phyloP scores from a whole-genome alignment of 2,888 invertebrate species.

The Capitulum mitella region DNA sequence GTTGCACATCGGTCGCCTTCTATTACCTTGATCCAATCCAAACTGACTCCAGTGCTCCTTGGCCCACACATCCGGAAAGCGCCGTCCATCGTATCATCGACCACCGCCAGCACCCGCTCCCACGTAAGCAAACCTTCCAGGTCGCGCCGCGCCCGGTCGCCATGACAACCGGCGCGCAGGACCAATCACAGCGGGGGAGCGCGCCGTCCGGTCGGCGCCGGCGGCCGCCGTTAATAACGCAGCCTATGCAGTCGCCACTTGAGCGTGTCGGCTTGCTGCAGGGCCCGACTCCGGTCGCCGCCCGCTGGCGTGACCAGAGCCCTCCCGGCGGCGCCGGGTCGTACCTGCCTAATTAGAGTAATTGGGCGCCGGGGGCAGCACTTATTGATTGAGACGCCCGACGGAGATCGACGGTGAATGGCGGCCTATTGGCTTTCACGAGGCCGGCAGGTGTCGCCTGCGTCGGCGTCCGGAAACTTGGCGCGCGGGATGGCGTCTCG shows the following conservation, averaged over 20 bases:
- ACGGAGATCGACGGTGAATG: background rate
- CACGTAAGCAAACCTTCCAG: too few relatives aligned
- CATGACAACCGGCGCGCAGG: background rate
- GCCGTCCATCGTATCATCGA: too few relatives aligned
- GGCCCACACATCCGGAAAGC: too few relatives aligned
- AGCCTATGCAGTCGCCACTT: background rate
- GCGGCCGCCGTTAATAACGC: background rate
- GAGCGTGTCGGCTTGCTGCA: too few relatives aligned
- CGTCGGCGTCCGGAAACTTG: too few relatives aligned
- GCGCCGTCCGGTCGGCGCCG: background rate
- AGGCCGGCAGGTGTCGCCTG: background rate
- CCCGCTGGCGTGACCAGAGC: background rate
- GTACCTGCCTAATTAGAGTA: background rate
- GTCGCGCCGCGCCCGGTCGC: too few relatives aligned
- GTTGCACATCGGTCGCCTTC: too few relatives aligned
- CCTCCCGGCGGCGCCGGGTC: background rate
- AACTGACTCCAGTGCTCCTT: too few relatives aligned
- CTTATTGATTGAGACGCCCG: background rate
- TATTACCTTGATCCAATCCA: too few relatives aligned
- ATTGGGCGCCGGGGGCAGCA: background rate
- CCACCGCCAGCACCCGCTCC: too few relatives aligned
- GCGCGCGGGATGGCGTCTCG: too few relatives aligned
- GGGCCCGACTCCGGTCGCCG: too few relatives aligned
- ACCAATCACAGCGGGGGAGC: constrained; percentile 7
- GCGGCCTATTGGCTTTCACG: background rate